Conservation (phyloP, 2,888 invertebrate genomes). For the Lasioglossum lativentre region DNA sequence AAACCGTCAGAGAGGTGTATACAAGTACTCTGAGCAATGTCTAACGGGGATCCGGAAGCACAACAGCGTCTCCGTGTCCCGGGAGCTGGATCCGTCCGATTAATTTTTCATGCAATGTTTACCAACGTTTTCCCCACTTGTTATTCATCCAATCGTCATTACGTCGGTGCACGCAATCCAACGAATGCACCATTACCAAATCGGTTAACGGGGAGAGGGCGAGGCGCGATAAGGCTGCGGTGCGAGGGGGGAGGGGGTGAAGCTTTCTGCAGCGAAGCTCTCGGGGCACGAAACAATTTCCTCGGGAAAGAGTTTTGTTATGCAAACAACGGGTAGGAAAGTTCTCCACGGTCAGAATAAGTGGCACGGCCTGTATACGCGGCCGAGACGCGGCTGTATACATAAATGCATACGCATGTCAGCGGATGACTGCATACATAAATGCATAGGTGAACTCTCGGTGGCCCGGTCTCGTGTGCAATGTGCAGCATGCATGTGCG, state of each 20-base stretch:
- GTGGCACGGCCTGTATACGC: constrained; percentile 49
- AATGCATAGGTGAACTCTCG: constrained; percentile 50
- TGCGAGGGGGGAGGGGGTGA: background rate
- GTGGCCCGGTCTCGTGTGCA: constrained; percentile 4
- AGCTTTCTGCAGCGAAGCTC: background rate
- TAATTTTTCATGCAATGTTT: constrained; percentile 10
- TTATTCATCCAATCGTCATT: constrained; percentile 1
- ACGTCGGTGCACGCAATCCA: constrained; percentile 15
- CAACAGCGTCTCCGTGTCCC: background rate
- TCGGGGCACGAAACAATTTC: constrained; percentile 36
- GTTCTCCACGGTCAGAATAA: constrained; percentile 58
- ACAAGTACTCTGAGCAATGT: background rate
- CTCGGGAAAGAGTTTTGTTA: constrained; percentile 51
- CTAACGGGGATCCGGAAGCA: background rate
- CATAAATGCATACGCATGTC: constrained; percentile 63
- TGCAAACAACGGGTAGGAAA: constrained; percentile 54
- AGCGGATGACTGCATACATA: constrained; percentile 55
- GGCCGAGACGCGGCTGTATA: constrained; percentile 37
- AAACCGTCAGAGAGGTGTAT: background rate
- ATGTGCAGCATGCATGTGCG: background rate
- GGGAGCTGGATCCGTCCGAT: background rate
- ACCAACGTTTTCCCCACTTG: background rate
- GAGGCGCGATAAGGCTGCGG: background rate
- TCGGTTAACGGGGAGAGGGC: background rate
- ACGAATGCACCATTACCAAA: constrained; percentile 6